phyloP scores from a whole-genome alignment of 2,113 vertebrate genomes.

The Gasterosteus aculeatus region DNA sequence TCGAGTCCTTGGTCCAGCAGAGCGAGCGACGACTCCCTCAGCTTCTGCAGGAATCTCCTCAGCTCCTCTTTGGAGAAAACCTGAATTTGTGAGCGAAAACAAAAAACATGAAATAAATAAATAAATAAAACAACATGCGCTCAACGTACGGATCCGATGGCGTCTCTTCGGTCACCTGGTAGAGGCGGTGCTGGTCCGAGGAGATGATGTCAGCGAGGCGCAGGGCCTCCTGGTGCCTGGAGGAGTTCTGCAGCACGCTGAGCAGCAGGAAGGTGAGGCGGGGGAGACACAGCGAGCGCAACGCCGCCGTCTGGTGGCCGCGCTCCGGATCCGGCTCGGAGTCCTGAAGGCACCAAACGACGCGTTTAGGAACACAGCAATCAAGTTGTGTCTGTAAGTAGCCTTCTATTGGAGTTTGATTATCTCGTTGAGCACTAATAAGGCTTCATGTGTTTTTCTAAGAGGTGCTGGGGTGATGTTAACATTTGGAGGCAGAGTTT shows the following conservation, averaged over 20 bases:
- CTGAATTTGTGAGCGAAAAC: constrained; percentile 65
- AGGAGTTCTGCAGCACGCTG: constrained; percentile 89
- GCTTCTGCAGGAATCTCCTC: constrained; percentile 85
- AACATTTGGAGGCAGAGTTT: no score
- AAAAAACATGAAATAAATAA: not conserved
- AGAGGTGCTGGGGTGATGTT: no score
- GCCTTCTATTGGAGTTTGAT: no score
- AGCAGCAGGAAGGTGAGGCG: constrained; percentile 92
- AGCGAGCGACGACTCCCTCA: constrained; percentile 90
- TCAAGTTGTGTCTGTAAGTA: no score
- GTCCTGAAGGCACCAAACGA: constrained; percentile 80
- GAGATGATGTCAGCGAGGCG: constrained; percentile 92
- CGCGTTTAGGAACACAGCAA: not conserved
- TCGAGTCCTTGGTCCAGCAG: constrained; percentile 90
- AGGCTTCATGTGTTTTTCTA: no score
- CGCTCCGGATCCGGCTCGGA: constrained; percentile 88
- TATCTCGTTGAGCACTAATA: no score
- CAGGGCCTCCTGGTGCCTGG: constrained; percentile 93
- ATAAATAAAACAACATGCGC: not conserved
- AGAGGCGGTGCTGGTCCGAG: constrained; percentile 91
- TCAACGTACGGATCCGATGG: not conserved
- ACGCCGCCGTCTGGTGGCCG: constrained; percentile 87
- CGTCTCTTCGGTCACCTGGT: constrained; percentile 73
- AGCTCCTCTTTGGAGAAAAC: constrained; percentile 95
- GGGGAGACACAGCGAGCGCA: constrained; percentile 91